Base-by-base conservation (phyloP, 2,113 vertebrate genomes). In the Ceyx cyanopectus region DNA sequence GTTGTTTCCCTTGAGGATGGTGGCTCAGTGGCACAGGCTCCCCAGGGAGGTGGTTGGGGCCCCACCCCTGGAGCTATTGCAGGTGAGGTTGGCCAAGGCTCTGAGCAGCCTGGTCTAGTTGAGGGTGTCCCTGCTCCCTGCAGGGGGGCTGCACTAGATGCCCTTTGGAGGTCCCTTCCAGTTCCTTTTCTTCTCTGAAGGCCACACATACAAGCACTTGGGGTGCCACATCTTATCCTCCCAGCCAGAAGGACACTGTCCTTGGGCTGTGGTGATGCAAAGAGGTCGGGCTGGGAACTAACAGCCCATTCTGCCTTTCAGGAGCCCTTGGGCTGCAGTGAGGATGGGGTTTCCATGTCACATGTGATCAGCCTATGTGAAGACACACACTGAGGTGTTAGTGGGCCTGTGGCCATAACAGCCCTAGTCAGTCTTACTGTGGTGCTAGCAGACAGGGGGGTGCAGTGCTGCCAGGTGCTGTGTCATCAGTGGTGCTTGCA, bases 401-500 rank as follows among this genome's bases (percentile, higher is more conserved):
- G 21, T 7, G 37, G 20, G 34, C 63, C 24, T 4, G 8, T 29
- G 15, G 70, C 8, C 7, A 2, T 32, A 70, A 32, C 43, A 70
- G 63, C n/a, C 15, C 50, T 46, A 53, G 34, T 29, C 57, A 75
- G 43, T 15, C 70, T 19, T 51, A 22, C 17, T 22, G 27, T 30
- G 12, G 16, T 24, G 51, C 15, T 17, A 63, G 37, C 17, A 79
- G 79, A 18, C 11, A 19, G 53, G 16, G 34, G 41, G 48, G 48
- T 2, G 2, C 34, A 32, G 41, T 6, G 23, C 74, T 1, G 0
- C 9, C 48, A 57, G 67, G 26, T 67, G n/a, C 62, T 17, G 23
- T 1, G 0, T 41, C 17, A 37, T 27, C 74, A 74, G 50, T 0
- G 0, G 37, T 30, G 50, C 50, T 18, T 17, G n/a, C 21, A 13